Evolutionary conservation across 2,113 vertebrate species (phyloP), one percentile per base, ranked within the genome.

Genomic region (Himantopus leucocephalus): DNA sequence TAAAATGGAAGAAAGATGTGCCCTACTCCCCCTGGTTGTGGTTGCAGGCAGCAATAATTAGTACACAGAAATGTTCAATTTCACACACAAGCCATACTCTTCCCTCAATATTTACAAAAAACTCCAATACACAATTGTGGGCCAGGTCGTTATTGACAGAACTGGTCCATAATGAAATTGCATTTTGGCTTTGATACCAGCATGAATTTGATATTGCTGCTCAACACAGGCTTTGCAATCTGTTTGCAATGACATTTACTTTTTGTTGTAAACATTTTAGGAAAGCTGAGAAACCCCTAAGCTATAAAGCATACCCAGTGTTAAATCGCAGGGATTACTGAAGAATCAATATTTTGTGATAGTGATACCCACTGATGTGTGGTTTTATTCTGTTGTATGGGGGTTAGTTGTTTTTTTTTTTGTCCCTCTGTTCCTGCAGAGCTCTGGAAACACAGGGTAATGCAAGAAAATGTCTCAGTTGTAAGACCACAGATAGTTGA

Each of bases 361-460:
- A 45, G 30, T 17, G 79, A 89, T 78, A 78, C 47, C 21, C 60
- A 56, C 27, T 48, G 52, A 68, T 64, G 29, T 55, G 58, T 60
- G 70, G 13, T 43, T 91, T 88, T 63, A 47, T 79, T 71, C 18
- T 23, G 10, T 4, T 72, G 21, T 29, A 27, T 6, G 21, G 22
- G 35, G 23, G 23, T 17, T 26, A 8, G 32, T 22, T 8, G 2
- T 7, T 9, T 21, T 39, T 23, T 60, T 66, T 27, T 43, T 66
- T 59, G 6, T 70, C 20, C 43, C 20, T 77, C 37, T 41, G 8
- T 39, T 59, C 30, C 50, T 5, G 5, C 77, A 98, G 98, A 98
- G 32, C 97, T 98, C 80, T 98, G 98, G 98, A 99, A 98, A 93
- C 96, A 95, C 50, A 83, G 74, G 55, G 74, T 90, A 66, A 98